These are phyloP conservation scores for Cremastobaeus sp. DNA, from an alignment of 2,888 invertebrate species.

Conservation along the genomic window DNA sequence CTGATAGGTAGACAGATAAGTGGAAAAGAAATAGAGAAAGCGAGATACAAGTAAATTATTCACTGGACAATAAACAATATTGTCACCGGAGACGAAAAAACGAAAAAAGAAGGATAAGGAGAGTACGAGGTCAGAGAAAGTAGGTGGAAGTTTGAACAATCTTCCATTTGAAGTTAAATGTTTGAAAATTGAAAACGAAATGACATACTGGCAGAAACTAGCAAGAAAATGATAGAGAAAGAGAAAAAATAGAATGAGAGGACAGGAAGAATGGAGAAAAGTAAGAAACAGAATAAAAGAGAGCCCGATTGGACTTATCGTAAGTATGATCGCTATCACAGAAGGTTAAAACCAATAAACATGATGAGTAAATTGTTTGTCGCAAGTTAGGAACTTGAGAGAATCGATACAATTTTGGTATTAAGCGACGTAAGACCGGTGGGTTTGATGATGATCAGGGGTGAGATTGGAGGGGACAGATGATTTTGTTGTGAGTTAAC, in stretches of 20 bases:
- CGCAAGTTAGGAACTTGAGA: conserved; percentile 50
- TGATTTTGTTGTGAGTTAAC: conserved; percentile 4
- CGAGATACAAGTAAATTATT: conserved; percentile 29
- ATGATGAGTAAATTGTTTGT: conserved; percentile 18
- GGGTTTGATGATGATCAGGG: conserved; percentile 17
- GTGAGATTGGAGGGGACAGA: no score
- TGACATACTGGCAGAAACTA: no score
- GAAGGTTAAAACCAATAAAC: conserved; percentile 9
- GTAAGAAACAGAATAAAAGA: not conserved
- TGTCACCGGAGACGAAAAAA: conserved; percentile 32
- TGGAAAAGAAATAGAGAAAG: conserved; percentile 40
- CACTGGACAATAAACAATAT: conserved; percentile 41
- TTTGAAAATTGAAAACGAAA: no score
- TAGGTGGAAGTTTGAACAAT: conserved; percentile 38
- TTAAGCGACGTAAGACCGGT: conserved; percentile 51
- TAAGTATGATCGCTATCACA: conserved; percentile 45
- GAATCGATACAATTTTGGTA: conserved; percentile 26
- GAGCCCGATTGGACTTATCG: not conserved
- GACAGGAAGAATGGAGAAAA: conserved; percentile 24
- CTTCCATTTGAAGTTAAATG: conserved; percentile 24
- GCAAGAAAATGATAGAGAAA: conserved; percentile 8
- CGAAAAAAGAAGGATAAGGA: conserved; percentile 31
- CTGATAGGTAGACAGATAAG: conserved; percentile 52
- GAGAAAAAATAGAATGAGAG: not conserved
- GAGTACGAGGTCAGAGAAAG: conserved; percentile 51